Base-by-base conservation (phyloP, 2,797 vertebrate species). In the Gouania willdenowi region DNA sequence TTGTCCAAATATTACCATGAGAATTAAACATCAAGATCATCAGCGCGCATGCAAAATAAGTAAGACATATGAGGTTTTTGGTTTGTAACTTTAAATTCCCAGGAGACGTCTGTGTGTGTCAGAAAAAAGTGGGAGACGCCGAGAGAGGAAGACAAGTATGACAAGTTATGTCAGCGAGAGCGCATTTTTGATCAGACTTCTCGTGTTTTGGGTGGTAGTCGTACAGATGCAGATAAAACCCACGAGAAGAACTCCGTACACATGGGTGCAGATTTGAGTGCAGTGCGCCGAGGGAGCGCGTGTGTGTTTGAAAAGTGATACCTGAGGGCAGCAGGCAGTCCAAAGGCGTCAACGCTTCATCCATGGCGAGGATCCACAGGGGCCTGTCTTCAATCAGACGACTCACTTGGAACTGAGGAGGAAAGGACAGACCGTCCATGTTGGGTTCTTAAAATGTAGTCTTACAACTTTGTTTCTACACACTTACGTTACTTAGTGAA, bases 291-390 rank as follows among this genome's bases (percentile, higher is more conserved):
- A 5, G 28, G 44, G 21, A 40, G 7, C 15, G n/a, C 39, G 8
- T 16, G 42, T 15, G 41, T 24, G 44, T 30, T 41, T 56, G 37
- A 66, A 33, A 56, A 31, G 17, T 9, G 27, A 26, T 79, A 90
- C 89, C 86, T 79, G 79, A 77, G 23, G 84, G 79, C 42, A 88
- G 69, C 50, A 90, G 75, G 60, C 85, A 90, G 68, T 89, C 87
- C 67, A 90, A 64, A 44, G 77, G 85, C 12, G 68, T 62, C 46
- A 88, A 74, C 65, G 75, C 79, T 58, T 81, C 72, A 58, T 77
- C 77, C 87, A 87, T 91, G 61, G 44, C 40, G 8, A 30, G n/a
- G 14, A 32, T 57, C 13, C 43, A 45, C 54, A 39, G 54, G 25
- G 57, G 32, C 22, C 14, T 0, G 23, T 70, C 41, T 65, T 72